Evolutionary conservation across 2,797 vertebrate species (phyloP).

Genomic region (Artibeus jamaicensis): DNA sequence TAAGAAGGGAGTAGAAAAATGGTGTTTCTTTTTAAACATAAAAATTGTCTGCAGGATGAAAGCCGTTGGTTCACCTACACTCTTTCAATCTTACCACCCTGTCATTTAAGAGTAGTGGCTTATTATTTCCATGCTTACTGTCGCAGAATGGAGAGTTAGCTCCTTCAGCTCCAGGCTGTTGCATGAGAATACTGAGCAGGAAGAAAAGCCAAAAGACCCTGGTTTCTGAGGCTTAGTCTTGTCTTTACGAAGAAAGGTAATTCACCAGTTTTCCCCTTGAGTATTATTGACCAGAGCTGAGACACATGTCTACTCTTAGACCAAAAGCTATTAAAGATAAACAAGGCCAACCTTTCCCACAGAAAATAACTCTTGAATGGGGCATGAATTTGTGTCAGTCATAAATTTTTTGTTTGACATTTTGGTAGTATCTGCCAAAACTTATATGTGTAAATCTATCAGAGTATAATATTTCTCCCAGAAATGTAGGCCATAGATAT

Average conservation of each 20-base stretch:
- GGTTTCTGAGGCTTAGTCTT: background rate
- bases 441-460: background rate
- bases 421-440: background rate
- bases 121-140: background rate
- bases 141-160: background rate
- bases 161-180: background rate
- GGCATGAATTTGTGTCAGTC: background rate
- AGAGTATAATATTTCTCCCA: background rate
- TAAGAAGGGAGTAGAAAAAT: background rate
- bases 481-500: background rate
- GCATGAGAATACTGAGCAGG: background rate
- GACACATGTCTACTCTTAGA: background rate
- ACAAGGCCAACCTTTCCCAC: background rate
- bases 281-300: background rate
- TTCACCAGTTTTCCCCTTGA: background rate
- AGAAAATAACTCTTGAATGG: background rate
- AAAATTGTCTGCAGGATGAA: background rate
- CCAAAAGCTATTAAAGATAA: background rate
- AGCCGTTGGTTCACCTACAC: background rate
- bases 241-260: background rate
- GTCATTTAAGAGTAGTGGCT: background rate
- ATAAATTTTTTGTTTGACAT: background rate
- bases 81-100: background rate
- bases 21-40: background rate
- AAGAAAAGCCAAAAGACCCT: background rate